phyloP scores from a whole-genome alignment of 2,797 vertebrate species.

The Spheniscus humboldti region DNA sequence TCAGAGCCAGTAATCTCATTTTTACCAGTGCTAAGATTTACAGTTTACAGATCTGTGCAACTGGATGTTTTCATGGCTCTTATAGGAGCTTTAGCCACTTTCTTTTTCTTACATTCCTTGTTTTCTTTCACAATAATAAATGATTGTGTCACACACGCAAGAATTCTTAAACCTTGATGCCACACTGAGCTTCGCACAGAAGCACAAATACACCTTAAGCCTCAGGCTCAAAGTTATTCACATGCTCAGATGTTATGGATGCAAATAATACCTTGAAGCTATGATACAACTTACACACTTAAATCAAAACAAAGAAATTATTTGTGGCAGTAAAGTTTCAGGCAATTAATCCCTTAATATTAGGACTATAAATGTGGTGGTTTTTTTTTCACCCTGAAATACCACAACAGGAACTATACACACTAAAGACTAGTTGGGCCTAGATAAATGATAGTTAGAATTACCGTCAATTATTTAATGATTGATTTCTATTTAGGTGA shows the following conservation, averaged over 20 bases:
- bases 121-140: background rate
- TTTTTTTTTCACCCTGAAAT: background rate
- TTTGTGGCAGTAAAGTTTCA: background rate
- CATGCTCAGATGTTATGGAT: background rate
- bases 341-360: background rate
- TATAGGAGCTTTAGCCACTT: background rate
- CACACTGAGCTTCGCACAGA: background rate
- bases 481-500: background rate
- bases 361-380: rapidly evolving
- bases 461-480: background rate
- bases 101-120: background rate
- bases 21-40: background rate
- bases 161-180: background rate
- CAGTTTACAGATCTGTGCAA: background rate
- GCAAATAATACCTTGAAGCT: background rate
- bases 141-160: background rate
- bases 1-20: background rate
- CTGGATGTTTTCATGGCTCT: background rate
- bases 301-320: background rate
- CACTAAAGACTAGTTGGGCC: background rate
- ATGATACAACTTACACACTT: background rate
- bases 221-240: background rate
- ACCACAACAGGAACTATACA: background rate
- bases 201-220: background rate
- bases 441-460: background rate